Conservation (phyloP, 1,140 invertebrate genomes). For the Drosophila suzukii region DNA sequence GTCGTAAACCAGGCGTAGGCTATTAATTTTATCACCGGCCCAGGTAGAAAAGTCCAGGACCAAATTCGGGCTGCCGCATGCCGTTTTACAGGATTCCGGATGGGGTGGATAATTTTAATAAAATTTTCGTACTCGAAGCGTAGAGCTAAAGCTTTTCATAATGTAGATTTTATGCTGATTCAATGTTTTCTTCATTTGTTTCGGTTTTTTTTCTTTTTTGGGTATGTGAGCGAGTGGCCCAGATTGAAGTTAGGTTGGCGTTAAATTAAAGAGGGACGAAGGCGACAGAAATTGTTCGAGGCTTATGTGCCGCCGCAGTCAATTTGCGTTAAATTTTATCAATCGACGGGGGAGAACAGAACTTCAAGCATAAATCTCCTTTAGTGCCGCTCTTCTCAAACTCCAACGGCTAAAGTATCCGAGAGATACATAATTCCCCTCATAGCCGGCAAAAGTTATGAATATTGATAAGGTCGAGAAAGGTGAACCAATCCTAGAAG, state of each 20-base stretch:
- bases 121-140: slow-evolving; percentile 62
- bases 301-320: slow-evolving; percentile 41
- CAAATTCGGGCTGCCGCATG: slow-evolving; percentile 28
- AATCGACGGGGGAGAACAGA: slow-evolving; percentile 46
- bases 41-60: slow-evolving; percentile 42
- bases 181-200: slow-evolving; percentile 54
- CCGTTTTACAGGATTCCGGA: slow-evolving; percentile 31
- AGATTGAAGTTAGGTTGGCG: slow-evolving; percentile 57
- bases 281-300: slow-evolving; percentile 20
- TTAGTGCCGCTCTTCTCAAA: slow-evolving; percentile 16
- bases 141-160: slow-evolving; percentile 58
- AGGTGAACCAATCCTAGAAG: slow-evolving; percentile 36
- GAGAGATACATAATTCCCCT: slow-evolving; percentile 3
- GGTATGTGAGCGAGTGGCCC: slow-evolving; percentile 27
- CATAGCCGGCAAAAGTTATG: slow-evolving; percentile 43
- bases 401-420: slow-evolving; percentile 9
- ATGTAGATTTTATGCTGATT: slow-evolving; percentile 67
- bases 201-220: slow-evolving; percentile 2
- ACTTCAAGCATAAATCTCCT: slow-evolving; percentile 55
- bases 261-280: slow-evolving; percentile 43
- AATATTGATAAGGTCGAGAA: slow-evolving; percentile 58
- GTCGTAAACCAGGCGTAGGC: slow-evolving; percentile 66
- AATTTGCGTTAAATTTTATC: slow-evolving; percentile 55
- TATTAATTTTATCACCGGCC: slow-evolving; percentile 61
- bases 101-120: slow-evolving; percentile 56